Base-by-base conservation (phyloP, 2,888 invertebrate species). In the Drosophila subsilvestris region DNA sequence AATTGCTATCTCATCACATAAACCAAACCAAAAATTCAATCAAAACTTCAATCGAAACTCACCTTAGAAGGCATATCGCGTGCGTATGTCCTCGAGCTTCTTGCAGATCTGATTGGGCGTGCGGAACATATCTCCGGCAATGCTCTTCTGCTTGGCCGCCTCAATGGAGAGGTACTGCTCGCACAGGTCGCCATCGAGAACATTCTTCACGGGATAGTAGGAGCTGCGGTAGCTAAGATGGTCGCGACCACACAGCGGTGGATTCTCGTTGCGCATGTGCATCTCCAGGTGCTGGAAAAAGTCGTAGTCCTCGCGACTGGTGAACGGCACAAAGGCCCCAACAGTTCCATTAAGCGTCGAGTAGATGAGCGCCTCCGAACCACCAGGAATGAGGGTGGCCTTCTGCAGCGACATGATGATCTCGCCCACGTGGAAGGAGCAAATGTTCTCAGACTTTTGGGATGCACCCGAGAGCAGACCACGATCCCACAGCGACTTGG, bases 271-370 rank as follows among this genome's bases (percentile, higher is more conserved):
- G 57, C 99, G 94, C 98, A 99, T 98, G 92, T 99, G 99, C 99
- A 99, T 99, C 92, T 99, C 99, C 74, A 99, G 93, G 93, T 99
- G 98, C 91, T 99, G 99, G 93, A 99, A 99, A 92, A 99, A 99
- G 91, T 99, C 99, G 86, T 98, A 98, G 92, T 99, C 99, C 93
- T 99, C 98, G 84, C 98, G 95, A 18, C 98, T 97, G 0, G 98
- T 98, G 90, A 99, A 98, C 0, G 98, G 98, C 20, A 98, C 96
- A 44, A 99, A 93, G 8, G 98, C 98, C 1, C 98, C 98, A 0
- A 99, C 96, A 0, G 97, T 95, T 3, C 99, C 99, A 70, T 98
- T 97, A 14, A 99, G 91, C 0, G 99, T 99, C 0, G 99, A 97
- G 91, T 99, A 99, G 2, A 99, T 96, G 5, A 99, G 93, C 0